Base-by-base conservation (phyloP, 1,140 invertebrate genomes). In the Heterodera carotae region DNA sequence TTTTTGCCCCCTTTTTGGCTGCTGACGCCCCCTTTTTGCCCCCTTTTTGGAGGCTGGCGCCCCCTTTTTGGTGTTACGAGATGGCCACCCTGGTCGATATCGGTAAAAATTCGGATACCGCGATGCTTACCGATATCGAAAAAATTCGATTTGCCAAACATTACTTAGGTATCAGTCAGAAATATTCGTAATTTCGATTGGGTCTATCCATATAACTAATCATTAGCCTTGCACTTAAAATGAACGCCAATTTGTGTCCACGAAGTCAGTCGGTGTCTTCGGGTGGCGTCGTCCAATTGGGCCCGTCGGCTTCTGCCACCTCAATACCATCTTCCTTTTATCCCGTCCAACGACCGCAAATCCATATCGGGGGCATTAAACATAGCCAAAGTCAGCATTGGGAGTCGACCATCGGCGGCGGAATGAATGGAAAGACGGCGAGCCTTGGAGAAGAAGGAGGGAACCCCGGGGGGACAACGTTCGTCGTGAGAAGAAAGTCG, bases 401-500 rank as follows among this genome's bases (percentile, higher is more conserved):
- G 48, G 18, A 56, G 22, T 22, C 48, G 22, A 22, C 18, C 12
- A 22, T 15, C 22, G 48, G 48, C 22, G 48, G 48, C 12, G 48
- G 22, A 56, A 22, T 22, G 48, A 56, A 56, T 22, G 48, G 22
- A 3, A 22, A 1, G 48, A 56, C 48, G 48, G 48, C 48, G 15
- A 56, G 48, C 48, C 15, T 15, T 22, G 48, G 48, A 18, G 48
- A 12, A 43, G 39, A 43, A 12, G n/a, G 39, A 69, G 68, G 34
- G 39, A 34, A 27, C 31, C 3, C 29, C 39, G 29, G 39, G 3
- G 53, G 39, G 33, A 22, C 12, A 15, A 31, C 22, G 33, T 70
- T 71, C 29, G n/a, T 71, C 27, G 69, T 71, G 18, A 22, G 36
- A 22, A 71, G 69, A 25, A 0, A 59, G 33, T 56, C 59, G 69